phyloP scores from a whole-genome alignment of 1,140 invertebrate genomes.

The Ceratitis capitata region DNA sequence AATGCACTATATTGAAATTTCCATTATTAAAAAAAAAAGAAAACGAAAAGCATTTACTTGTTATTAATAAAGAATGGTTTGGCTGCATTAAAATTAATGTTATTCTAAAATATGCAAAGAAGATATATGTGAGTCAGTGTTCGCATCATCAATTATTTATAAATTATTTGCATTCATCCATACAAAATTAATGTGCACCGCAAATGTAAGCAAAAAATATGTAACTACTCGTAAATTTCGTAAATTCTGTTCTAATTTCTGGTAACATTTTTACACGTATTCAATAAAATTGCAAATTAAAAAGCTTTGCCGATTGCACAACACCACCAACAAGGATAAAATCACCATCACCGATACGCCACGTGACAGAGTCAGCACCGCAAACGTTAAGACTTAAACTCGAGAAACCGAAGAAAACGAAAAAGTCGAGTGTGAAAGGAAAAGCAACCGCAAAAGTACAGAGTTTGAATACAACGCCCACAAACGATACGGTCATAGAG shows the following conservation, averaged over 20 bases:
- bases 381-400: not conserved
- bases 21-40: not conserved
- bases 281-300: conserved; percentile 33
- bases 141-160: too few species aligned
- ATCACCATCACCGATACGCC: not conserved
- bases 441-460: not conserved
- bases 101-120: not conserved
- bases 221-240: conserved; percentile 12
- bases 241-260: conserved; percentile 24
- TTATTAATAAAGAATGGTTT: not conserved
- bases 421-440: not conserved
- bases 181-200: conserved; percentile 12
- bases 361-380: not conserved
- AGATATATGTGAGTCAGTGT: conserved; percentile 26
- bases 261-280: conserved; percentile 9
- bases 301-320: not conserved
- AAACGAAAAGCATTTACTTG: not conserved
- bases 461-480: not conserved
- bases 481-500: not conserved
- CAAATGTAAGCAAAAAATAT: not conserved
- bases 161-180: conserved; percentile 9
- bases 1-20: not conserved
- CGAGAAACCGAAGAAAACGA: conserved; percentile 10
- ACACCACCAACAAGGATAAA: not conserved
- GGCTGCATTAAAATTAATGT: not conserved